A percentile compares a stretch with the other conserved stretches of the same genome.
These are phyloP conservation scores for Chiloscyllium punctatum DNA, from an alignment of 2,797 vertebrate genomes.

Conservation along the genomic window DNA sequence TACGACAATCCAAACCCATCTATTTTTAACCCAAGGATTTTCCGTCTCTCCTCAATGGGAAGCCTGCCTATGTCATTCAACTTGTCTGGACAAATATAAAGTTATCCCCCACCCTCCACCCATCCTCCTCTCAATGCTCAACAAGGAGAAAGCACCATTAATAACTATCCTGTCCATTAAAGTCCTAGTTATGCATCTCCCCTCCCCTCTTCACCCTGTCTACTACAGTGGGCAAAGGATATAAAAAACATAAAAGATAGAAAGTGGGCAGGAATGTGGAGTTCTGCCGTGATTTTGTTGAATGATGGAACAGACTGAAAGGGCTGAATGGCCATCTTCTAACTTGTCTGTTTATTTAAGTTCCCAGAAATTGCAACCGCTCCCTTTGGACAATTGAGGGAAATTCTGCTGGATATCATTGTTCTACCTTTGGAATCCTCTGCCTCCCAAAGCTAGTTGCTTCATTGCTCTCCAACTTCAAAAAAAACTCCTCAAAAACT, in stretches of 20 bases:
- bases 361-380: background rate
- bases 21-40: conserved; percentile 15
- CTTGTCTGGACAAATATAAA: conserved; percentile 17
- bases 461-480: background rate
- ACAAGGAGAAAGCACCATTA: background rate
- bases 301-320: too few relatives aligned
- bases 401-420: background rate
- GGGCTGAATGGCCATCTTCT: too few relatives aligned
- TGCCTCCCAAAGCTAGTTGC: background rate
- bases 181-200: background rate
- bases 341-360: too few relatives aligned
- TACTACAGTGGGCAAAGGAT: background rate
- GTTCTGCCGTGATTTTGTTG: too few relatives aligned
- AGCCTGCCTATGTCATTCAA: background rate
- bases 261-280: too few relatives aligned
- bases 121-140: too few relatives aligned
- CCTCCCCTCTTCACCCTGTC: too few relatives aligned
- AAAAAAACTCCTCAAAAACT: background rate
- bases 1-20: too few relatives aligned
- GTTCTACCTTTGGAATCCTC: background rate
- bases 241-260: background rate
- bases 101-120: background rate
- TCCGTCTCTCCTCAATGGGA: conserved; percentile 18
- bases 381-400: background rate
- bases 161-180: background rate